phyloP scores from a whole-genome alignment of 2,888 invertebrate species.

The Cremastinae sp. region DNA sequence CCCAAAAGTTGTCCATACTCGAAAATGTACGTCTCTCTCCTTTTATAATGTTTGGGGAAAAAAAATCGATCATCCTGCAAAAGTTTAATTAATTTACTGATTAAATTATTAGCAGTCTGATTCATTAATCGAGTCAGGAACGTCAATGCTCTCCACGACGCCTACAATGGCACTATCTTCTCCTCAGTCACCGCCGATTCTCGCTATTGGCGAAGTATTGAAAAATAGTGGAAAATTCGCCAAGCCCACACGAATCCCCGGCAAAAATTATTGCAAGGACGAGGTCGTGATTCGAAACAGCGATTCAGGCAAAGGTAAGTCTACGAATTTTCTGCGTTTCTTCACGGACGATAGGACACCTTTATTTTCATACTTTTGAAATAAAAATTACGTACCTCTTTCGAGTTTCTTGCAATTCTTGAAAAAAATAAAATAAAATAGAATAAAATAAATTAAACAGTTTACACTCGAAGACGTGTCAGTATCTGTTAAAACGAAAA shows the following conservation, averaged over 20 bases:
- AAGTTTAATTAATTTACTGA: too few species aligned
- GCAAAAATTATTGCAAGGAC: slow-evolving; percentile 96
- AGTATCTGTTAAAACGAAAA: slow-evolving; percentile 40
- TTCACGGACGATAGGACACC: not conserved
- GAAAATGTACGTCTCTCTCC: slow-evolving; percentile 77
- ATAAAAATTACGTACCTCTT: slow-evolving; percentile 14
- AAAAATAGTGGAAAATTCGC: slow-evolving; percentile 94
- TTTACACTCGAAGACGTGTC: not conserved
- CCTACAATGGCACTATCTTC: slow-evolving; percentile 76
- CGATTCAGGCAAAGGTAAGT: slow-evolving; percentile 96
- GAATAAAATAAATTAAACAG: too few species aligned
- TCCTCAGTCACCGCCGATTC: slow-evolving; percentile 83
- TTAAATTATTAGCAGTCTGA: slow-evolving; percentile 56
- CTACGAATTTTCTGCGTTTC: slow-evolving; percentile 39
- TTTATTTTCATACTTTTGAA: slow-evolving; percentile 13
- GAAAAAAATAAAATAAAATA: not conserved
- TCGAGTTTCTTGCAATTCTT: slow-evolving; percentile 1
- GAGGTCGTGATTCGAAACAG: slow-evolving; percentile 97
- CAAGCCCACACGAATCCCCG: slow-evolving; percentile 94
- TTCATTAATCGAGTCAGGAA: slow-evolving; percentile 71
- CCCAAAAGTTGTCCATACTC: slow-evolving; percentile 79
- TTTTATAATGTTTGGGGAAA: not conserved
- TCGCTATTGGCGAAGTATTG: slow-evolving; percentile 91
- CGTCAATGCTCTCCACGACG: slow-evolving; percentile 69
- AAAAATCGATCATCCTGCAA: not conserved